phyloP scores from a whole-genome alignment of 2,888 invertebrate species.

The Yponomeuta sedellus region DNA sequence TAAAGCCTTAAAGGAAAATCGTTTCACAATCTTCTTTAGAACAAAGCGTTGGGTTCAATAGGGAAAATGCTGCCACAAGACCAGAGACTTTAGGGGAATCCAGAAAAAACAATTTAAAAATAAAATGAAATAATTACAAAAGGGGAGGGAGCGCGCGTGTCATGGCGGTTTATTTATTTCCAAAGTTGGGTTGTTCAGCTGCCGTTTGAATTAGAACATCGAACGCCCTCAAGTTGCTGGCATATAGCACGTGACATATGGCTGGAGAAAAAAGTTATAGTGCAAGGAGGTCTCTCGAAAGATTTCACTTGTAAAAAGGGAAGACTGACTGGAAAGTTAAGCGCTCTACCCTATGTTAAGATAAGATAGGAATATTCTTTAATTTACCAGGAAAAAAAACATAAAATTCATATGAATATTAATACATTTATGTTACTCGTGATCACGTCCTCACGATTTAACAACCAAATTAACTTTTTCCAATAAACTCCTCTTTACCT shows the following conservation, averaged over 20 bases:
- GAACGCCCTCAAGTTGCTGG: slow-evolving; percentile 34
- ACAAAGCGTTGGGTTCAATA: slow-evolving; percentile 29
- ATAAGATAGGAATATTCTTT: too few relatives aligned
- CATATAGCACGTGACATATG: slow-evolving; percentile 44
- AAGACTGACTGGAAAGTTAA: too few relatives aligned
- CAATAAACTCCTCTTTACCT: too few relatives aligned
- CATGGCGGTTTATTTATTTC: slow-evolving; percentile 64
- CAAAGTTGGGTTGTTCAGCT: slow-evolving; percentile 52
- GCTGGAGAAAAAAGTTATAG: slow-evolving; percentile 36
- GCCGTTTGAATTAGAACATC: slow-evolving; percentile 50
- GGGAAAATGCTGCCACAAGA: slow-evolving; percentile 40
- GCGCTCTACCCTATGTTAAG: too few relatives aligned
- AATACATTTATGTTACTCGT: too few relatives aligned
- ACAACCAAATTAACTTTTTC: too few relatives aligned
- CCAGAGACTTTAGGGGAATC: slow-evolving; percentile 48
- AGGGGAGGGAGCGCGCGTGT: slow-evolving; percentile 71
- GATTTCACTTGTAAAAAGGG: slow-evolving; percentile 28
- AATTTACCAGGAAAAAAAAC: too few relatives aligned
- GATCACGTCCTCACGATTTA: too few relatives aligned
- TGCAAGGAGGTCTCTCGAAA: slow-evolving; percentile 23
- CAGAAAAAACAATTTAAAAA: slow-evolving; percentile 76
- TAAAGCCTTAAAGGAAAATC: background rate
- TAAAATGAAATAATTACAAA: slow-evolving; percentile 75
- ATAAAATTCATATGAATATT: too few relatives aligned
- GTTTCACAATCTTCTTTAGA: background rate